These are phyloP conservation scores for Gambusia yucatana DNA, from an alignment of 2,797 vertebrate species.

Conservation along the genomic window DNA sequence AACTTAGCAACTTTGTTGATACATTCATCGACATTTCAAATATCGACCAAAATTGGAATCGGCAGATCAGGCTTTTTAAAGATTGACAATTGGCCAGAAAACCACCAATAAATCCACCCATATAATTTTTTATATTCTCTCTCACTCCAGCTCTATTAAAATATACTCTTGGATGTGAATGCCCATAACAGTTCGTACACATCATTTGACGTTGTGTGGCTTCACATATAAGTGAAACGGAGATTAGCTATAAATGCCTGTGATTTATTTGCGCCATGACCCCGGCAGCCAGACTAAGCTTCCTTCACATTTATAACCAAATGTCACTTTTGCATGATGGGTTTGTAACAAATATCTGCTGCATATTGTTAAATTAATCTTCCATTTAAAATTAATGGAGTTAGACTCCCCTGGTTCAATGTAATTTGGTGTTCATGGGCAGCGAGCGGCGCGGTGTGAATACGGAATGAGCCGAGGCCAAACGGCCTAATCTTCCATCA, in stretches of 20 bases:
- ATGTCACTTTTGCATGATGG: constrained; percentile 99
- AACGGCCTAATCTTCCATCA: constrained; percentile 99
- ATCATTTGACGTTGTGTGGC: constrained; percentile 52
- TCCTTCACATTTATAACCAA: constrained; percentile 94
- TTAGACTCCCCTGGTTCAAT: constrained; percentile 99
- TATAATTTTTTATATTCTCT: constrained; percentile 5
- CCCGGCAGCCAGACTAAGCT: constrained; percentile 85
- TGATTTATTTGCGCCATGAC: constrained; percentile 91
- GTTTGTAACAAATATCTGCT: constrained; percentile 99
- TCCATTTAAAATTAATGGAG: constrained; percentile 99
- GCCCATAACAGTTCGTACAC: not conserved
- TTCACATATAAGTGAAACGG: constrained; percentile 77
- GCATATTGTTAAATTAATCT: constrained; percentile 99
- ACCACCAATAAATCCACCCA: too few relatives aligned
- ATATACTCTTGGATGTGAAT: not conserved
- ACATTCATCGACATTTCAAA: too few relatives aligned
- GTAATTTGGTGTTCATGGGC: constrained; percentile 99
- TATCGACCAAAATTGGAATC: too few relatives aligned
- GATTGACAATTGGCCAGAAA: too few relatives aligned
- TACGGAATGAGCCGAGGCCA: constrained; percentile 94
- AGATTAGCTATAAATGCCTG: constrained; percentile 90
- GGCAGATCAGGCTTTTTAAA: too few relatives aligned
- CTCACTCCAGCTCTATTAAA: not conserved
- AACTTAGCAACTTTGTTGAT: too few relatives aligned
- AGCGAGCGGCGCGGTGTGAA: constrained; percentile 88